Evolutionary conservation across 2,888 invertebrate species (phyloP).

Genomic region (Hypercompe scribonia): DNA sequence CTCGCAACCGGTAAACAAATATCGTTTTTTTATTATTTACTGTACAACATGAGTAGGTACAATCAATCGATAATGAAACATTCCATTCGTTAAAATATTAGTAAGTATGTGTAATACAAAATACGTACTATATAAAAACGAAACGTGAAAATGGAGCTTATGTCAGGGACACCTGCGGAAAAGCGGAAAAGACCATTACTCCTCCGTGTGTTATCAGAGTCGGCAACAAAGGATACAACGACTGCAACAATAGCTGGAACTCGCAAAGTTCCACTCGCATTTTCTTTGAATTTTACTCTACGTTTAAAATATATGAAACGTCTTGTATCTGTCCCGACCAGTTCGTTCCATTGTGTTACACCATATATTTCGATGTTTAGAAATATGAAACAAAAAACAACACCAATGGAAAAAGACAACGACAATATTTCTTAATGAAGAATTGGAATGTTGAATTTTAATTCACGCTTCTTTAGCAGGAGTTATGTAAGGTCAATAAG

Average conservation of each 20-base stretch:
- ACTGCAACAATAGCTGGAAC: conserved; percentile 48
- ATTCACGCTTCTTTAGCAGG: neutral
- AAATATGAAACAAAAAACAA: neutral
- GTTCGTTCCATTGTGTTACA: neutral
- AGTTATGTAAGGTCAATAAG: neutral
- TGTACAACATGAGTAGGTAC: conserved; percentile 41
- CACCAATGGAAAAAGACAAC: neutral
- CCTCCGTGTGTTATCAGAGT: conserved; percentile 46
- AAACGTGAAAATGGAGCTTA: conserved; percentile 35
- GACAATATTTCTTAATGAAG: neutral
- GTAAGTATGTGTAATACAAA: conserved; percentile 3
- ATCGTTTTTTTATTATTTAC: conserved; percentile 53
- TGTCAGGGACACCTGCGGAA: conserved; percentile 44
- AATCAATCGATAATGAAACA: conserved; percentile 29
- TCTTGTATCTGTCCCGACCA: neutral
- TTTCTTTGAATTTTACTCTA: conserved; percentile 45
- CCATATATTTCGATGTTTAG: neutral
- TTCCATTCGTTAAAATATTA: neutral
- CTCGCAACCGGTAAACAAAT: conserved; percentile 52
- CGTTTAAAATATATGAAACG: conserved; percentile 34
- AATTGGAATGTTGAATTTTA: neutral
- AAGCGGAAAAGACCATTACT: conserved; percentile 50
- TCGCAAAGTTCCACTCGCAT: conserved; percentile 46
- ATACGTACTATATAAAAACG: conserved; percentile 1
- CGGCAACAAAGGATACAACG: conserved; percentile 50